A percentile compares a stretch with the other conserved stretches of the same genome.
Conservation (phyloP, 1,140 invertebrate genomes). For the Drosophila funebris region DNA sequence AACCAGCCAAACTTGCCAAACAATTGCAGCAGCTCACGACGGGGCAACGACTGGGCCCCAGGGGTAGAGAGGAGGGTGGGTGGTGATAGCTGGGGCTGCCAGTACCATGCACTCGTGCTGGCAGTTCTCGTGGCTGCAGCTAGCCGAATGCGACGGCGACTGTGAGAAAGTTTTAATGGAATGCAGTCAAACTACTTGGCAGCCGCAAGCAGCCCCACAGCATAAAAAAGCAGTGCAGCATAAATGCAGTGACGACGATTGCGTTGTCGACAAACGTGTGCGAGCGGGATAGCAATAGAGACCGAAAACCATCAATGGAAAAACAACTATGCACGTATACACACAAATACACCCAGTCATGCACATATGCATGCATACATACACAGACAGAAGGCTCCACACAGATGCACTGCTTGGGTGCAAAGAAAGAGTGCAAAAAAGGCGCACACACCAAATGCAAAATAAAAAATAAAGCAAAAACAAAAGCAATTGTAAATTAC, state of each 20-base stretch:
- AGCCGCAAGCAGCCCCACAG: slow-evolving; percentile 46
- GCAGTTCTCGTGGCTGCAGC: slow-evolving; percentile 25
- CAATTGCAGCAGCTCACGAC: slow-evolving; percentile 65
- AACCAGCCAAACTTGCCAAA: slow-evolving; percentile 78
- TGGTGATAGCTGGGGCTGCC: slow-evolving; percentile 33
- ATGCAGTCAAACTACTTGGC: slow-evolving; percentile 82
- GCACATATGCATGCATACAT: too few relatives aligned
- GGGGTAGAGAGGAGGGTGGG: neutral
- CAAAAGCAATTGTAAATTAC: slow-evolving; percentile 76
- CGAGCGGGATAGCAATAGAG: slow-evolving; percentile 55
- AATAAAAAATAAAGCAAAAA: slow-evolving; percentile 41
- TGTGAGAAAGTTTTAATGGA: slow-evolving; percentile 84
- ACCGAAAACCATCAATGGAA: slow-evolving; percentile 76
- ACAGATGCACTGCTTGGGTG: slow-evolving; percentile 29
- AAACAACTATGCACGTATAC: slow-evolving; percentile 63
- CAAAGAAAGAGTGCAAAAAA: slow-evolving; percentile 54
- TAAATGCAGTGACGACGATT: slow-evolving; percentile 49
- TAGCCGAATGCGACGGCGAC: slow-evolving; percentile 77
- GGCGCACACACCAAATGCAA: slow-evolving; percentile 24
- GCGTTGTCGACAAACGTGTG: slow-evolving; percentile 18
- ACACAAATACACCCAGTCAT: slow-evolving; percentile 2
- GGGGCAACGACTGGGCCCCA: slow-evolving; percentile 34
- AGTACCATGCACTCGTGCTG: slow-evolving; percentile 44
- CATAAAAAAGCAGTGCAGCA: slow-evolving; percentile 58
- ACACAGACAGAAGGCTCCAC: slow-evolving; percentile 10